Evolutionary conservation across 1,140 invertebrate species (phyloP).

Genomic region (Calosoma granatense): DNA sequence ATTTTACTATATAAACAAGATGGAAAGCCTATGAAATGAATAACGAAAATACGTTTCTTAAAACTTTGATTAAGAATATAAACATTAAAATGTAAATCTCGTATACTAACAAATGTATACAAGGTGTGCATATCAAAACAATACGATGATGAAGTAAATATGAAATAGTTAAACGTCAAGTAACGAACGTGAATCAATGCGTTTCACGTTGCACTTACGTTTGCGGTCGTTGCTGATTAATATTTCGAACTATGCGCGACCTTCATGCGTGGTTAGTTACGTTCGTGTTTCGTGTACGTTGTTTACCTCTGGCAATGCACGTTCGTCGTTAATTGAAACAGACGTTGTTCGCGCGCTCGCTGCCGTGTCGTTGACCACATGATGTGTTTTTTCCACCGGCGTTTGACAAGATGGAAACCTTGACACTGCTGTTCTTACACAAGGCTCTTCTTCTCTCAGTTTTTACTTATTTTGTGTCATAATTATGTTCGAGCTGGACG

Average conservation of each 20-base stretch:
- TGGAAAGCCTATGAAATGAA: too few species aligned
- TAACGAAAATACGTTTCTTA: too few species aligned
- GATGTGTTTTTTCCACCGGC: not conserved
- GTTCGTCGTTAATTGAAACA: not conserved
- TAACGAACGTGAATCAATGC: too few species aligned
- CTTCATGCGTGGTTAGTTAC: slow-evolving; percentile 1
- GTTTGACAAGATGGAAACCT: slow-evolving; percentile 8
- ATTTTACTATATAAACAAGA: too few species aligned
- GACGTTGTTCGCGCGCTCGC: not conserved
- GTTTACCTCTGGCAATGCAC: not conserved
- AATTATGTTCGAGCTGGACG: not conserved
- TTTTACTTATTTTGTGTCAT: not conserved
- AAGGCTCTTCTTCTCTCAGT: not conserved
- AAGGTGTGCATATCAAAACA: too few species aligned
- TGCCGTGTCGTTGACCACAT: slow-evolving; percentile 5
- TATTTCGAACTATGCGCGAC: not conserved
- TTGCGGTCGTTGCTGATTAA: too few species aligned
- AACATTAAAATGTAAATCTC: too few species aligned
- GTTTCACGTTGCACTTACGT: too few species aligned
- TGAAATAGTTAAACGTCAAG: too few species aligned
- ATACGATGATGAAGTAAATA: too few species aligned
- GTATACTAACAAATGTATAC: too few species aligned
- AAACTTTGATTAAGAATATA: too few species aligned
- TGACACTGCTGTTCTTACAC: not conserved
- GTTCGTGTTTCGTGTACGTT: not conserved